Evolutionary conservation across 2,113 vertebrate species (phyloP), one percentile per base, ranked within the genome.

Genomic region (Passer montanus): DNA sequence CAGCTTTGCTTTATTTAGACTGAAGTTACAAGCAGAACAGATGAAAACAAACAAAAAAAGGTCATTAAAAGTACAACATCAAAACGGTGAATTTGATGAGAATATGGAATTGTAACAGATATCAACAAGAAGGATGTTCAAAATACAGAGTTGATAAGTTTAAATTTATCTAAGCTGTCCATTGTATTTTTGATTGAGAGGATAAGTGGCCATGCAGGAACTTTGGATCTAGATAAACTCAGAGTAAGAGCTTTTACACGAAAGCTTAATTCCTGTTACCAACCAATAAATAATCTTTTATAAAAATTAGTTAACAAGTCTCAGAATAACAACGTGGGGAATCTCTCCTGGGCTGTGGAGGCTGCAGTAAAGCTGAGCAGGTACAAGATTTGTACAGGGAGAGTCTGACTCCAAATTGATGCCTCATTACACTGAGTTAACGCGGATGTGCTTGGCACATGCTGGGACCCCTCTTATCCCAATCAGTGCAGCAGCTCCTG

Each of bases 381-480:
- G 12, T 44, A 69, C 7, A 2, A 68, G 56, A 56, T 35, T 30
- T 62, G 52, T 76, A 24, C 37, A 63, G 77, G 22, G 50, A 76
- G 69, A 91, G 13, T 50, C 87, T 78, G 83, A 73, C 83, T 90
- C 72, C 76, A 70, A 72, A 96, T 30, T 63, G 86, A 74, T 62
- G 87, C 67, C 97, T 98, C 96, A 94, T 97, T 98, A 98, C 93
- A 73, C 75, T 26, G 96, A 96, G 92, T 94, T 97, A 95, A 90
- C 69, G 39, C 85, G 89, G 91, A 96, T 91, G 95, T 95, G 96
- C 93, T 97, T 95, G 92, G 49, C 86, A 90, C 89, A 87, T 49
- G 94, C 93, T 76, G 91, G 98, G 96, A 95, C 92, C 90, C 95
- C 94, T 95, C 95, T 96, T 84, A 97, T 97, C 94, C 93, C 96